Conservation (phyloP, 2,888 invertebrate genomes). For the Epirrhoe tristata region DNA sequence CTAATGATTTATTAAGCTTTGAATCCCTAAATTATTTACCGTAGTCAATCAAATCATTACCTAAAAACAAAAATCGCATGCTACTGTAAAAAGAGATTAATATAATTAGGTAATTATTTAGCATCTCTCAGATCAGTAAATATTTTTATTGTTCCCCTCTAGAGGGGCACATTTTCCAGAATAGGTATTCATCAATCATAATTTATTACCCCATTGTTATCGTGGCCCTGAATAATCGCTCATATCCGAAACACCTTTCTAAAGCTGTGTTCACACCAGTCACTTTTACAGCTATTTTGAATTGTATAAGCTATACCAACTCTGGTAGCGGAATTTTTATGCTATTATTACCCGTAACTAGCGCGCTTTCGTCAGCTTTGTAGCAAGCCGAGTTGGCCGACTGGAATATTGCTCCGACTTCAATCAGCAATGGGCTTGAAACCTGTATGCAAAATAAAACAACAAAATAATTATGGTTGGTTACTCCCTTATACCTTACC, state of each 20-base stretch:
- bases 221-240: constrained; percentile 79
- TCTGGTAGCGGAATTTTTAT: neutral
- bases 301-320: neutral
- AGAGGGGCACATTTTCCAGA: constrained; percentile 61
- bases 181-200: constrained; percentile 83
- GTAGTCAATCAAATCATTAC: neutral
- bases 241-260: constrained; percentile 81
- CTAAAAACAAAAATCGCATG: neutral
- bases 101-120: constrained; percentile 7
- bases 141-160: constrained; percentile 68
- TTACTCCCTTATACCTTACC: too few relatives aligned
- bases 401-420: too few relatives aligned
- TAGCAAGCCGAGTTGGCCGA: too few relatives aligned
- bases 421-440: too few relatives aligned
- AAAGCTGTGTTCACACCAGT: constrained; percentile 57
- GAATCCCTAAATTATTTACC: neutral
- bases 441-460: too few relatives aligned
- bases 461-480: too few relatives aligned
- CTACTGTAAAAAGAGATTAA: neutral
- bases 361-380: too few relatives aligned
- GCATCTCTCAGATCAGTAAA: constrained; percentile 48
- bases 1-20: neutral
- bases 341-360: neutral
- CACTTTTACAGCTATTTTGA: neutral
- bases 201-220: constrained; percentile 82